Percentiles rank a stretch among this genome's conserved stretches.
Conservation (phyloP, 2,888 invertebrate species). For the Standfussiana lucernea region DNA sequence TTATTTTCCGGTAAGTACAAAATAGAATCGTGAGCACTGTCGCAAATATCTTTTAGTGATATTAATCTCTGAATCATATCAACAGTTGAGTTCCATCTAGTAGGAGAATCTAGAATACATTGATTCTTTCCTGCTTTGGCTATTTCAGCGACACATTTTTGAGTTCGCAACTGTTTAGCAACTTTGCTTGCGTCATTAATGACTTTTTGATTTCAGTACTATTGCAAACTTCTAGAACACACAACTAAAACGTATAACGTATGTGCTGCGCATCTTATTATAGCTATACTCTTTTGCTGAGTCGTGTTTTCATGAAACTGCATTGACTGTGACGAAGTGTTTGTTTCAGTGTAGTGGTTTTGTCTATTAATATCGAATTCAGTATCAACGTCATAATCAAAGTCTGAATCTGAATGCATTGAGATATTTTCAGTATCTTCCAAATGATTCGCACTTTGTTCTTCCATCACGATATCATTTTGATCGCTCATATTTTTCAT, state of each 20-base stretch:
- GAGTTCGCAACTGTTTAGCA: conserved; percentile 11
- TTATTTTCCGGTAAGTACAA: not conserved
- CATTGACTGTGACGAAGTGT: conserved; percentile 1
- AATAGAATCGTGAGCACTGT: not conserved
- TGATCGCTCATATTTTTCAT: no score
- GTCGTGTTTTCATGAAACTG: conserved; percentile 11
- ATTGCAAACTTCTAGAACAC: conserved; percentile 5
- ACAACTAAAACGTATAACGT: not conserved
- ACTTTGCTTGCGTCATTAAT: conserved; percentile 2
- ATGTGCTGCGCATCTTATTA: conserved; percentile 7
- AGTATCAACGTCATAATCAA: conserved; percentile 8
- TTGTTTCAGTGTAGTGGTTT: not conserved
- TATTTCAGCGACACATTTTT: conserved; percentile 8
- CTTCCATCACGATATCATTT: not conserved
- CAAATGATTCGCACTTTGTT: not conserved
- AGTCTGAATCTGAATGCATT: conserved; percentile 8
- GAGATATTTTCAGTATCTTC: conserved; percentile 15
- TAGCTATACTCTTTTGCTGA: conserved; percentile 1
- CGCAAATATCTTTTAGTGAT: not conserved
- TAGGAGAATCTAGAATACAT: conserved; percentile 14
- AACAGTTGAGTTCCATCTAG: conserved; percentile 9
- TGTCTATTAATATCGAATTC: conserved; percentile 3
- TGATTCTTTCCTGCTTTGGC: conserved; percentile 3
- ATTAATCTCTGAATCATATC: conserved; percentile 9
- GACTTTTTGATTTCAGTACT: conserved; percentile 3